Evolutionary conservation across 1,140 invertebrate genomes (phyloP), one percentile per base, ranked within the genome.

Genomic region (Dendroctonus ponderosae): DNA sequence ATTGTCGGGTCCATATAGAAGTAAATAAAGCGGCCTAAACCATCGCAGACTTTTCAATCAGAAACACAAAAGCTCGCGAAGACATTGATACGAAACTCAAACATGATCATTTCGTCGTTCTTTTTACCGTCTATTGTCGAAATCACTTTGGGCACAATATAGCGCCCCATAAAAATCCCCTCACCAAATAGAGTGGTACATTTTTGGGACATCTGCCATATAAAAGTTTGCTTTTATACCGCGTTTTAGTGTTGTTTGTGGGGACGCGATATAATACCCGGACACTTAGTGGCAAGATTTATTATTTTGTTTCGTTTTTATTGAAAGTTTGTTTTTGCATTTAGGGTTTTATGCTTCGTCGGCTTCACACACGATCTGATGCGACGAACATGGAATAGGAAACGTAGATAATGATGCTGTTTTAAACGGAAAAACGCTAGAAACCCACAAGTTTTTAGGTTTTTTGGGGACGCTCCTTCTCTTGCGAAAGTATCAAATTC

Each of bases 101-200:
- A 62, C 60, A 62, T 62, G 60, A 62, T 62, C 60, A 62, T 62
- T 62, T 52, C 60, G 60, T 62, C 40, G 60, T 62, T 50, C 60
- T 62, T 52, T 61, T 62, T 62, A 62, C 60, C 12, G 60, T 40
- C 60, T 41, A 62, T 62, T 62, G 60, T 62, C 60, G 42, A 42
- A 62, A 62, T 62, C 60, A 62, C 60, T 62, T 62, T 62, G 60
- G 43, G 38, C 49, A 62, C 48, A 62, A 43, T 43, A 48, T 52
- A 53, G 49, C n/a, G 14, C 38, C 9, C 60, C 37, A 51, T 52
- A 52, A 62, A 62, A 62, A 51, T 52, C 50, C 60, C 60, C 49
- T 52, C n/a, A 7, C 50, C 26, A 62, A 62, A 62, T 62, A 62
- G 60, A 62, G 60, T 62, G 60, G 49, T 62, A 53, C 50, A 48